A percentile compares a stretch with the other conserved stretches of the same genome.
These are phyloP conservation scores for Blastobasis adustella DNA, from an alignment of 2,888 invertebrate species.

Conservation along the genomic window DNA sequence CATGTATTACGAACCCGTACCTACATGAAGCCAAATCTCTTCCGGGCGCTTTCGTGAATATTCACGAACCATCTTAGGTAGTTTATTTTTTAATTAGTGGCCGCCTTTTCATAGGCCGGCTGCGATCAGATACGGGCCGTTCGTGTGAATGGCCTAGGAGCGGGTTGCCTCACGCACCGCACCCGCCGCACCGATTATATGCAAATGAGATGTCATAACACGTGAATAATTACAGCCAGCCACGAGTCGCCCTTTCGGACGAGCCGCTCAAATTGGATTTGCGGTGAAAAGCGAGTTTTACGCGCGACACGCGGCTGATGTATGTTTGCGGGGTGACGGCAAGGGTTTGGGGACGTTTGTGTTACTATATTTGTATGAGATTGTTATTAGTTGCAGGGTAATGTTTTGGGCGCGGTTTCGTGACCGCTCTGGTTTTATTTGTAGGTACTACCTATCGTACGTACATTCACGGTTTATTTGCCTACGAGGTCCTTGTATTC, in stretches of 20 bases:
- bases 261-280: constrained; percentile 68
- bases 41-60: constrained; percentile 54
- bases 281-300: constrained; percentile 65
- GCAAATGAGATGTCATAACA: constrained; percentile 75
- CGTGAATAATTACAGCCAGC: constrained; percentile 70
- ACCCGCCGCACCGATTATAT: constrained; percentile 67
- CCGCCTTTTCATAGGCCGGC: constrained; percentile 69
- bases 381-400: no score
- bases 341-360: no score
- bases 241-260: constrained; percentile 68
- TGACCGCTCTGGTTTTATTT: no score
- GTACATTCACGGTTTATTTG: no score
- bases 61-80: constrained; percentile 58
- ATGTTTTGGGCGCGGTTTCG: no score
- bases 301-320: constrained; percentile 10
- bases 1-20: constrained; percentile 17
- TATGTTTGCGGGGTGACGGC: constrained; percentile 9
- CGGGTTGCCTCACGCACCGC: constrained; percentile 64
- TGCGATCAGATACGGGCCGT: constrained; percentile 60
- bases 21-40: constrained; percentile 38
- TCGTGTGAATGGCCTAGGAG: constrained; percentile 71
- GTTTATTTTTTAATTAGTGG: constrained; percentile 72
- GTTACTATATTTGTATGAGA: no score
- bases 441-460: no score
- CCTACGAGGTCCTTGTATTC: no score